Evolutionary conservation across 2,888 invertebrate genomes (phyloP).

Genomic region (Drosophila quasianomalipes): DNA sequence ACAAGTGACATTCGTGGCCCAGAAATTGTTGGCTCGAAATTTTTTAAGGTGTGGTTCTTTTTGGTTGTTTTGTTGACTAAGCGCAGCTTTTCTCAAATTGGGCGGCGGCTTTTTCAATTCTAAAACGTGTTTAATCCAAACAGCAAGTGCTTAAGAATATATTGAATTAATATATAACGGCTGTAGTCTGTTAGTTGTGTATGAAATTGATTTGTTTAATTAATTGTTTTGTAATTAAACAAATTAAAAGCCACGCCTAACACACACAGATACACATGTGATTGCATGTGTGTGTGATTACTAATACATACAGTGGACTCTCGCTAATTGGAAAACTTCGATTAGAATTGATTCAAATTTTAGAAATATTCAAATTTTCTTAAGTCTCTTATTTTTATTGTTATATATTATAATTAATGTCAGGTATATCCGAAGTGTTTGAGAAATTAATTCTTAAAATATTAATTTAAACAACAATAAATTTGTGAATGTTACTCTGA

Average conservation of each 20-base stretch:
- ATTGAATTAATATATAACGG: not conserved
- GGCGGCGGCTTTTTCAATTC: constrained; percentile 40
- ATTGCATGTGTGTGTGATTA: constrained; percentile 34
- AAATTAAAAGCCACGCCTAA: constrained; percentile 65
- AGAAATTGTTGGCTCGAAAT: constrained; percentile 10
- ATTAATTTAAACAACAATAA: not conserved
- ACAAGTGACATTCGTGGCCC: not conserved
- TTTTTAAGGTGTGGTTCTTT: constrained; percentile 75
- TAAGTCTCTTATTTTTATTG: not conserved
- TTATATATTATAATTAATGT: not conserved
- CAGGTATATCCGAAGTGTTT: not conserved
- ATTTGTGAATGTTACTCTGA: too few relatives aligned
- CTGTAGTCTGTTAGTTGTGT: not conserved
- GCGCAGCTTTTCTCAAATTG: constrained; percentile 45
- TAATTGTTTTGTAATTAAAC: constrained; percentile 13
- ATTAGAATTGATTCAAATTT: not conserved
- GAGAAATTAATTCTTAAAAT: not conserved
- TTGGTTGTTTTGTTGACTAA: constrained; percentile 48
- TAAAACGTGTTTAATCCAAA: not conserved
- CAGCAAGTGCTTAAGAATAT: not conserved
- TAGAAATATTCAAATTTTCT: not conserved
- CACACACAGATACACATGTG: constrained; percentile 19
- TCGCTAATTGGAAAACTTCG: not conserved
- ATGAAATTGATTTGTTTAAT: not conserved
- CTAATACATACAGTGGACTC: constrained; percentile 27